Evolutionary conservation across 2,797 vertebrate species (phyloP).

Genomic region (Oreonectes daqikongensis): DNA sequence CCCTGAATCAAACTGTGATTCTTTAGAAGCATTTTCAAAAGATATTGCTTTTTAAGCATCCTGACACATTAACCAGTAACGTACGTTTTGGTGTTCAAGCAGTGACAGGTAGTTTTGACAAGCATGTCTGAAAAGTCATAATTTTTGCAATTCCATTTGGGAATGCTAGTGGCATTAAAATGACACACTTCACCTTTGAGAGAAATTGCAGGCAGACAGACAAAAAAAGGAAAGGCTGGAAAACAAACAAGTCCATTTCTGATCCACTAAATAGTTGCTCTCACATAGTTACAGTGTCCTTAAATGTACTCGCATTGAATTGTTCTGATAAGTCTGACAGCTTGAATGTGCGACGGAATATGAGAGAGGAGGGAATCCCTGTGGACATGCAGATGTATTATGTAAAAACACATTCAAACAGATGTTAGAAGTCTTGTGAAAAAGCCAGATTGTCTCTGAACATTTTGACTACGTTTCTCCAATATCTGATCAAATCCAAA

Average conservation of each 20-base stretch:
- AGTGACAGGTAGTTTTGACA: background rate
- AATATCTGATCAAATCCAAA: conserved; percentile 65
- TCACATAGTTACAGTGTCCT: conserved; percentile 37
- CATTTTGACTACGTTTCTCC: conserved; percentile 64
- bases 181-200: background rate
- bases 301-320: conserved; percentile 48
- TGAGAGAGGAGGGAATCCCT: conserved; percentile 46
- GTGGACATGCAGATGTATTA: conserved; percentile 67
- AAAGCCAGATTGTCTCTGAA: conserved; percentile 68
- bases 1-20: background rate
- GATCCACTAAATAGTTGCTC: conserved; percentile 30
- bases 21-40: background rate
- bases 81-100: too few relatives aligned
- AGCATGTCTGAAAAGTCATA: background rate
- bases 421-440: conserved; percentile 70
- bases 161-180: background rate
- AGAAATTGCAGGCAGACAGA: background rate
- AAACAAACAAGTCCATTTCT: conserved; percentile 18
- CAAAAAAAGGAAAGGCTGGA: conserved; percentile 18
- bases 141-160: background rate
- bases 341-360: conserved; percentile 33
- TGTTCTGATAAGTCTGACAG: conserved; percentile 53
- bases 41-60: background rate
- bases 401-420: conserved; percentile 67
- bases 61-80: background rate